Percentiles rank a stretch among this genome's conserved stretches.
Evolutionary conservation across 2,113 vertebrate species (phyloP).

Genomic region (Daphoenositta chrysoptera): DNA sequence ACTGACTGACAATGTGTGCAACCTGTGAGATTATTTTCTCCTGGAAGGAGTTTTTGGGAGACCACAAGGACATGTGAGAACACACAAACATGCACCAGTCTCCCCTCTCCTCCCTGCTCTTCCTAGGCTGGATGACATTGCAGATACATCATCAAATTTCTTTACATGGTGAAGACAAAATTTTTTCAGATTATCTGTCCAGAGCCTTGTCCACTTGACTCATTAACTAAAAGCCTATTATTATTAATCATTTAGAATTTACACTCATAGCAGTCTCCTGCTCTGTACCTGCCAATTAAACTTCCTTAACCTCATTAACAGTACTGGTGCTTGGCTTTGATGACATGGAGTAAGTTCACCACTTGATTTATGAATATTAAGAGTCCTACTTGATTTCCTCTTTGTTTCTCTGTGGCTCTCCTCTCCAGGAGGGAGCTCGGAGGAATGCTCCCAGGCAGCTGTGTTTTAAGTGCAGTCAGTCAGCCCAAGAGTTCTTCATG

Average conservation of each 20-base stretch:
- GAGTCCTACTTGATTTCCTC: not conserved
- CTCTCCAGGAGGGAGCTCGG: not conserved
- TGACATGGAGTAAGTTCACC: constrained; percentile 20
- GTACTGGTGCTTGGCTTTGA: constrained; percentile 24
- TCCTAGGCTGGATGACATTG: not conserved
- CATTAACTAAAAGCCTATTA: constrained; percentile 48
- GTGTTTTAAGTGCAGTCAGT: constrained; percentile 2
- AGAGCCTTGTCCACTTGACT: constrained; percentile 5
- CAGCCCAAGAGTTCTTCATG: not conserved
- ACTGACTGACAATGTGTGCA: not conserved
- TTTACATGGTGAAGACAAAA: not conserved
- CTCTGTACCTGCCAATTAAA: constrained; percentile 45
- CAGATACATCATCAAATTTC: not conserved
- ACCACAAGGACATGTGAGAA: not conserved
- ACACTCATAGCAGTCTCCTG: not conserved
- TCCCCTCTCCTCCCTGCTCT: not conserved
- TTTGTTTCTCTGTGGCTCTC: not conserved
- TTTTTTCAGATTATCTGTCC: not conserved
- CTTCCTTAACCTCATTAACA: constrained; percentile 50
- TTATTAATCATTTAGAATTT: constrained; percentile 52
- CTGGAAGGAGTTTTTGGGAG: not conserved
- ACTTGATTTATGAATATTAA: constrained; percentile 30
- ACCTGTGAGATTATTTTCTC: not conserved
- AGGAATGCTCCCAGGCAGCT: not conserved
- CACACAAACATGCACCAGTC: not conserved